Percentiles rank a stretch among this genome's conserved stretches.
Conservation (phyloP, 2,888 invertebrate genomes). For the Caenorhabditis macrosperma region DNA sequence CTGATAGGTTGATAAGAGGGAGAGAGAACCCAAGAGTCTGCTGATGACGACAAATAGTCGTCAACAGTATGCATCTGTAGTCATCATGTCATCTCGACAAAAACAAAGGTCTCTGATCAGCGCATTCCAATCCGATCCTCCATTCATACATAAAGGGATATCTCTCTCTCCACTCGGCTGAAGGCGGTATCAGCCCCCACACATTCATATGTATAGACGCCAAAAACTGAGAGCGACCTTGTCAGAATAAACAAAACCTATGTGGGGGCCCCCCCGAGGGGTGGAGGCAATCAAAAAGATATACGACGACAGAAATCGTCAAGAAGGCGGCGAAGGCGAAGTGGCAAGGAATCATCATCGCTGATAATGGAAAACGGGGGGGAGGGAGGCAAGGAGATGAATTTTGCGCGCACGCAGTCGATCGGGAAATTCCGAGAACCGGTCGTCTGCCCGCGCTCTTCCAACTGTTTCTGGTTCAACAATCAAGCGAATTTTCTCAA, state of each 20-base stretch:
- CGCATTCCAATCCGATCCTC: slow-evolving; percentile 6
- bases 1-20: too few relatives aligned
- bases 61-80: neutral
- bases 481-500: slow-evolving; percentile 31
- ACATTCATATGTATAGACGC: slow-evolving; percentile 7
- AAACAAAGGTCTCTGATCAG: slow-evolving; percentile 38
- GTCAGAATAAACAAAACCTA: slow-evolving; percentile 40
- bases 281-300: slow-evolving; percentile 43
- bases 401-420: slow-evolving; percentile 12
- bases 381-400: slow-evolving; percentile 13
- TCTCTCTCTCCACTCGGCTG: neutral
- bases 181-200: slow-evolving; percentile 17
- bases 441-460: slow-evolving; percentile 20
- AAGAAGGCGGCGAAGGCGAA: neutral
- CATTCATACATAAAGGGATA: slow-evolving; percentile 13
- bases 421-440: slow-evolving; percentile 49
- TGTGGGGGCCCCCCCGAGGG: neutral
- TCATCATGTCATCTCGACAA: neutral
- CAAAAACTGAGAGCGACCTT: slow-evolving; percentile 41
- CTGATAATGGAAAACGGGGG: slow-evolving; percentile 28
- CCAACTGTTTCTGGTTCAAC: slow-evolving; percentile 46
- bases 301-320: slow-evolving; percentile 30
- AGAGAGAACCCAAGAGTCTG: too few relatives aligned
- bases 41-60: too few relatives aligned
- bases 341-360: slow-evolving; percentile 22